Percentiles rank a stretch among this genome's conserved stretches.
These are phyloP conservation scores for Crematogaster levior DNA, from an alignment of 2,888 invertebrate genomes.

Conservation along the genomic window DNA sequence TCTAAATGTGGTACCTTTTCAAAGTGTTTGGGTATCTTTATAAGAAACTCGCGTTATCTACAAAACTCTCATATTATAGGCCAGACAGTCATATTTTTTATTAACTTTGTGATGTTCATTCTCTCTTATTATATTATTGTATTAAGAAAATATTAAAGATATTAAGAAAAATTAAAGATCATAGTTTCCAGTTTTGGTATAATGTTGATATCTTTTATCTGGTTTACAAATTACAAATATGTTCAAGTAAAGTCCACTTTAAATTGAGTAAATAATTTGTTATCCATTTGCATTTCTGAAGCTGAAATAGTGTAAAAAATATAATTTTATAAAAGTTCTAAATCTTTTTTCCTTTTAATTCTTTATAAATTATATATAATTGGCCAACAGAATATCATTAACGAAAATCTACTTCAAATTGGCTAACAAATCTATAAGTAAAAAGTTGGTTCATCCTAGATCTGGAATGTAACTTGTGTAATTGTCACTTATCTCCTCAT, in stretches of 20 bases:
- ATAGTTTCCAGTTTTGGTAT: neutral
- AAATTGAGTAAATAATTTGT: neutral
- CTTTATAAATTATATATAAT: neutral
- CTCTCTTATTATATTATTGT: too few species aligned
- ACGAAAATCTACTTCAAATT: neutral
- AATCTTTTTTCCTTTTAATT: neutral
- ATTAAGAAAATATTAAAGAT: too few species aligned
- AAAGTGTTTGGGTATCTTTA: too few species aligned
- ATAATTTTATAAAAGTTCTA: neutral
- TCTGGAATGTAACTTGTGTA: neutral
- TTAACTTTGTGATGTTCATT: neutral
- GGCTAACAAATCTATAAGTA: neutral
- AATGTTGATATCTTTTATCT: neutral
- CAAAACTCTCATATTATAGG: too few species aligned
- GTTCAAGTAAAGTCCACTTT: neutral
- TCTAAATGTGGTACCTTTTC: neutral
- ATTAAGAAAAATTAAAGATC: neutral
- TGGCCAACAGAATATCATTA: neutral
- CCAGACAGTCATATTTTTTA: neutral
- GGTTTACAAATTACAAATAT: neutral
- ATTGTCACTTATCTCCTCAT: constrained; percentile 41
- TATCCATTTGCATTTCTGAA: neutral
- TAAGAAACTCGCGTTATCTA: neutral
- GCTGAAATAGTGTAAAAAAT: too few species aligned
- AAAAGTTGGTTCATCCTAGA: neutral